Conservation (phyloP, 2,888 invertebrate genomes). For the Drosophila subsilvestris region DNA sequence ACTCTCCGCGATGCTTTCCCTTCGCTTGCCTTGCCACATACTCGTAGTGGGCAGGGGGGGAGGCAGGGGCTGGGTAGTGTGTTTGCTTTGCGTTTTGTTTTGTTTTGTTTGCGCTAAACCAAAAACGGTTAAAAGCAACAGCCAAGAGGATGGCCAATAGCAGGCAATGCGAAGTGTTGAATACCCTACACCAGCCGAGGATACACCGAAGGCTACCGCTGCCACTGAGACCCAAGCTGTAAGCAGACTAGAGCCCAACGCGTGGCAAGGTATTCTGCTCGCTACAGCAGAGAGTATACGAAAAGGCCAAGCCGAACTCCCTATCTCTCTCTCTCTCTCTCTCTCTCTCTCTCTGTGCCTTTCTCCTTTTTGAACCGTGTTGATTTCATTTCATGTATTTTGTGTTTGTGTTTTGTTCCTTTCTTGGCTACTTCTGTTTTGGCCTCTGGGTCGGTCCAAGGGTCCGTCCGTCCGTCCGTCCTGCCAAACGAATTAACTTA, state of each 20-base stretch:
- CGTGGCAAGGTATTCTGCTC: no score
- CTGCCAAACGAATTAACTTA: conserved; percentile 65
- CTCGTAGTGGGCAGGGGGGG: not conserved
- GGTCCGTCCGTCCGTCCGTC: not conserved
- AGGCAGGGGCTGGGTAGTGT: conserved; percentile 23
- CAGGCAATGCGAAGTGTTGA: not conserved
- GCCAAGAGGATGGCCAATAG: not conserved
- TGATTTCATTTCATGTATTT: conserved; percentile 54
- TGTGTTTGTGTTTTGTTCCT: conserved; percentile 36
- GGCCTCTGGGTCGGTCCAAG: conserved; percentile 14
- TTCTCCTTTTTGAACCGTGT: conserved; percentile 22
- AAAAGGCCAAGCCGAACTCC: not conserved
- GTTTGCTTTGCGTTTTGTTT: conserved; percentile 73
- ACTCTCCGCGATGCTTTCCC: not conserved
- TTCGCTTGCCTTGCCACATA: conserved; percentile 1
- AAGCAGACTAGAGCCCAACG: no score
- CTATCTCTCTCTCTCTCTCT: conserved; percentile 1
- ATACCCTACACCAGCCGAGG: not conserved
- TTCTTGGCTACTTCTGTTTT: conserved; percentile 23
- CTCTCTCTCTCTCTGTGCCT: no score
- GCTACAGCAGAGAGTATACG: no score
- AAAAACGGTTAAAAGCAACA: conserved; percentile 32
- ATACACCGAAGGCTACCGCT: no score
- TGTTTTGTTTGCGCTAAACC: conserved; percentile 68
- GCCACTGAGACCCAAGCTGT: no score